These are phyloP conservation scores for Elysia crispata DNA, from an alignment of 2,888 invertebrate species.

Conservation along the genomic window DNA sequence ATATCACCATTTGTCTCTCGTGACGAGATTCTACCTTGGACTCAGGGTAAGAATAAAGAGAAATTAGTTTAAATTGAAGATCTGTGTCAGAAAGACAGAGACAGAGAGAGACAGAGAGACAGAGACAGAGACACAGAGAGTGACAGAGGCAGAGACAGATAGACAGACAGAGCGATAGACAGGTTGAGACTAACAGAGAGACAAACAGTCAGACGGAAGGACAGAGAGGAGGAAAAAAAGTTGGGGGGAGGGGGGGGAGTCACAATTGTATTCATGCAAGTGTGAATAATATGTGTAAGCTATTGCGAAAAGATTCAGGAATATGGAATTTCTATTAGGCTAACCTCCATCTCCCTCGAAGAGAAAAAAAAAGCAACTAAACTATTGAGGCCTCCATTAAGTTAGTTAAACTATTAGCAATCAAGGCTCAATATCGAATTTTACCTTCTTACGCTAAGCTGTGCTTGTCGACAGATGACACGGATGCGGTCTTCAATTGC, in stretches of 20 bases:
- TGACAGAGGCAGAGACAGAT: constrained; percentile 11
- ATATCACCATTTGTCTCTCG: constrained; percentile 33
- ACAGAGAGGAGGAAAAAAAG: neutral
- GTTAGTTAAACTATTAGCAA: neutral
- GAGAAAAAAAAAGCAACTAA: no score
- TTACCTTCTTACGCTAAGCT: neutral
- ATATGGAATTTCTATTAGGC: no score
- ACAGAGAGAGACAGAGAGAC: constrained; percentile 10
- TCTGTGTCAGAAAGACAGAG: constrained; percentile 5
- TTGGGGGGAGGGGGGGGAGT: no score
- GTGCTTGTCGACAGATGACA: no score
- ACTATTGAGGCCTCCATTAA: no score
- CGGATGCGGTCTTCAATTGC: no score
- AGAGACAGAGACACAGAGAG: neutral
- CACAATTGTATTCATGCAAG: no score
- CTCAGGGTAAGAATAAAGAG: constrained; percentile 39
- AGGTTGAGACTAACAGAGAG: neutral
- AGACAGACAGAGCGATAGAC: neutral
- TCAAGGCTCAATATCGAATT: neutral
- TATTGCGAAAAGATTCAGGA: no score
- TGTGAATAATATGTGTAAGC: no score
- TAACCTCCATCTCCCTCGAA: no score
- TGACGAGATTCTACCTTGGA: constrained; percentile 38
- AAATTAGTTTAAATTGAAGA: no score
- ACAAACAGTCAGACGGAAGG: constrained; percentile 7